Evolutionary conservation across 2,113 vertebrate species (phyloP).

Genomic region (Phyllostomus discolor): DNA sequence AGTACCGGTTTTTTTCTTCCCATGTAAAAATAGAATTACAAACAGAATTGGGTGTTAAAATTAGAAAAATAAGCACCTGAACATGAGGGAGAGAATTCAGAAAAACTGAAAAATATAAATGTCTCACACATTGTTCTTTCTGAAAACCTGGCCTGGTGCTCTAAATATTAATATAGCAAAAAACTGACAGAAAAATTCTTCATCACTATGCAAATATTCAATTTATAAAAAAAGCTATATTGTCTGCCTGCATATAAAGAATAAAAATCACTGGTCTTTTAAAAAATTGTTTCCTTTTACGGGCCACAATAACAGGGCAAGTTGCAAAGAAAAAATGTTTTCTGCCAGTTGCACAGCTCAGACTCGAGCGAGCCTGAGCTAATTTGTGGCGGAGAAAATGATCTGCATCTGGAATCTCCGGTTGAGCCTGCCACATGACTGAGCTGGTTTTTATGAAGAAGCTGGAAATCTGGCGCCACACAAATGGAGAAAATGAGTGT

Average conservation of each 20-base stretch:
- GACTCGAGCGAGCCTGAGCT: constrained; percentile 66
- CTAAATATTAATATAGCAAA: not conserved
- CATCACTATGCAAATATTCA: not conserved
- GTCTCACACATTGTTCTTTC: not conserved
- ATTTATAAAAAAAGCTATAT: constrained; percentile 26
- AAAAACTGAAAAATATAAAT: constrained; percentile 14
- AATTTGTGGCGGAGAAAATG: constrained; percentile 82
- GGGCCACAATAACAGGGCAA: not conserved
- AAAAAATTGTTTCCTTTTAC: constrained; percentile 35
- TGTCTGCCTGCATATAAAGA: not conserved
- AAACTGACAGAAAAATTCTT: not conserved
- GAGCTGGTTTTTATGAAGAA: constrained; percentile 85
- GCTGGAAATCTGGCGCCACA: constrained; percentile 85
- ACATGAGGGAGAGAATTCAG: not conserved
- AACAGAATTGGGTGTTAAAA: constrained; percentile 40
- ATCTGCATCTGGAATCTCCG: constrained; percentile 82
- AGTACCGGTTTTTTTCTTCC: constrained; percentile 15
- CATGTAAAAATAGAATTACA: constrained; percentile 26
- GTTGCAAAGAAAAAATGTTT: constrained; percentile 42
- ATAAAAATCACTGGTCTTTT: not conserved
- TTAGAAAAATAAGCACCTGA: constrained; percentile 41
- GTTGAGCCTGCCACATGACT: constrained; percentile 79
- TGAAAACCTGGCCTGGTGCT: not conserved
- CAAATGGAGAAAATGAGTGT: constrained; percentile 89
- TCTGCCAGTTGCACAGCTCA: constrained; percentile 53